Evolutionary conservation across 2,113 vertebrate genomes (phyloP), one percentile per base, ranked within the genome.

Genomic region (Tringa solitaria): DNA sequence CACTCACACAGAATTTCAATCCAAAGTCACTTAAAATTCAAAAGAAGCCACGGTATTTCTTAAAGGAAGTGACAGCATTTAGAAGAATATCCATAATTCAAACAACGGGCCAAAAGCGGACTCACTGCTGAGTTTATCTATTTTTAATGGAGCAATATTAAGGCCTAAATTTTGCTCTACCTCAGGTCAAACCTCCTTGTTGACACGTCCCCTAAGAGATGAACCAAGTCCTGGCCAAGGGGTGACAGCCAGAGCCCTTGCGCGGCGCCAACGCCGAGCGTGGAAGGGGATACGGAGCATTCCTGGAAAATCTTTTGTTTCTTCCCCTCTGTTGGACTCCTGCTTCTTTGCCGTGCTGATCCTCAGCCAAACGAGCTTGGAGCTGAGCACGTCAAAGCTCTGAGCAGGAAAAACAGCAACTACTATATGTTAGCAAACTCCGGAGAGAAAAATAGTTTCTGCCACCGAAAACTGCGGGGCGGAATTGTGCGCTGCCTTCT

Each of bases 21-120:
- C 86, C 74, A 93, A 91, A 96, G 91, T 87, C 94, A 95, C 87
- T 94, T 95, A 87, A 92, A 94, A 94, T 89, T 83, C 92, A 87
- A 54, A 92, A 83, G 87, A 89, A 95, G 73, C 45, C n/a, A 20
- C 48, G 39, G 35, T 43, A 79, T 78, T 84, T 76, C 91, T 93
- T 95, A 82, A 91, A 92, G 94, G 84, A 97, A 95, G 77, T 39
- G 74, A 92, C 86, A 87, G 94, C 61, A 57, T 91, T 95, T 82
- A 87, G 41, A 73, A 73, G 84, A 90, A 87, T 72, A 96, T 84
- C 89, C 88, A 53, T 90, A 89, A 95, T 94, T 92, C 88, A 89
- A 84, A 74, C 50, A 87, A 90, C 24, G 26, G 85, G 68, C 72
- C 64, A 53, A 70, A 94, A 72, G 41, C 60, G 5, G 18, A 73